phyloP scores from a whole-genome alignment of 2,888 invertebrate genomes.

The Morpho helenor region DNA sequence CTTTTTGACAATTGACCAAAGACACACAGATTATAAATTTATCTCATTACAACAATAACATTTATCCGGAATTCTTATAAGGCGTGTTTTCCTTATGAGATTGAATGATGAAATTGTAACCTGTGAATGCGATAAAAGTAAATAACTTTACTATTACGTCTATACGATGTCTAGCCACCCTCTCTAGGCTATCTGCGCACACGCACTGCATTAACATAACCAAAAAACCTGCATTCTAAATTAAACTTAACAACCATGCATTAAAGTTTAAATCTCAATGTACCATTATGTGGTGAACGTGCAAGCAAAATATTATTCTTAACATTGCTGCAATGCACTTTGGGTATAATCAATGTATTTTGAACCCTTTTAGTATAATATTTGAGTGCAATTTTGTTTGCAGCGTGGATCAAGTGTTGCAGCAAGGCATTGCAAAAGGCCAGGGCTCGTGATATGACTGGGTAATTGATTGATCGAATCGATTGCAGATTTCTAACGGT shows the following conservation, averaged over 20 bases:
- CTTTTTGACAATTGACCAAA: too few relatives aligned
- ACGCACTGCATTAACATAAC: slow-evolving; percentile 31
- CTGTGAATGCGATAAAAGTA: too few relatives aligned
- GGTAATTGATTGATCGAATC: slow-evolving; percentile 43
- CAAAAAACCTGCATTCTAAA: neutral
- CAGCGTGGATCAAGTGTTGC: slow-evolving; percentile 14
- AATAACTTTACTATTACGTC: slow-evolving; percentile 34
- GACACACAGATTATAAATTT: too few relatives aligned
- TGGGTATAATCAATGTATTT: slow-evolving; percentile 2
- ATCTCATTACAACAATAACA: too few relatives aligned
- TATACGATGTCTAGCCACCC: slow-evolving; percentile 60
- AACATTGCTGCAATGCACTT: slow-evolving; percentile 26
- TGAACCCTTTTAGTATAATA: neutral
- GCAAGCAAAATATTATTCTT: slow-evolving; percentile 24
- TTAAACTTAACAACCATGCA: slow-evolving; percentile 9
- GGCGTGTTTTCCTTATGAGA: too few relatives aligned
- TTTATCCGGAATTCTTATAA: too few relatives aligned
- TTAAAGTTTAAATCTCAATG: slow-evolving; percentile 17
- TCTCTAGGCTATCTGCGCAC: slow-evolving; percentile 46
- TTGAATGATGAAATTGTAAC: too few relatives aligned
- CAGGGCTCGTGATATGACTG: slow-evolving; percentile 51
- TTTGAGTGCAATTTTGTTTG: slow-evolving; percentile 9
- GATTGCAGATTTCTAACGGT: slow-evolving; percentile 58
- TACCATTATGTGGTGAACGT: slow-evolving; percentile 5
- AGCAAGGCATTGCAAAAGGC: slow-evolving; percentile 42